Evolutionary conservation across 2,888 invertebrate genomes (phyloP).

Genomic region (Lycia hirtaria): DNA sequence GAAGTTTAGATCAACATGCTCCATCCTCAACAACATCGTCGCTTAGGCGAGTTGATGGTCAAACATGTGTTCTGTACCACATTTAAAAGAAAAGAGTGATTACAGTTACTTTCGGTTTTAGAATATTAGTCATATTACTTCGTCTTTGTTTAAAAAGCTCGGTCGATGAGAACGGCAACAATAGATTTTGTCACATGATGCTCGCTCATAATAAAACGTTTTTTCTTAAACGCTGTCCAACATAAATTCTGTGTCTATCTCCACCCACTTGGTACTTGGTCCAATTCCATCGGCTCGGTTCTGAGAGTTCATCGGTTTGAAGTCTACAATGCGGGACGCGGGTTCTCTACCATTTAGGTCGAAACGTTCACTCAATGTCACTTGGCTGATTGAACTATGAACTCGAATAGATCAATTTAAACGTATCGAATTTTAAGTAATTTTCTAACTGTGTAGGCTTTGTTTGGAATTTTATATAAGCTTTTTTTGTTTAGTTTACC

Average conservation of each 20-base stretch:
- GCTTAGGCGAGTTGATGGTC: too few relatives aligned
- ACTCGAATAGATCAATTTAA: conserved; percentile 13
- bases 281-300: conserved; percentile 31
- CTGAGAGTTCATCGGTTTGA: conserved; percentile 36
- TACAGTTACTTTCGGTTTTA: too few relatives aligned
- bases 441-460: neutral
- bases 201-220: conserved; percentile 10
- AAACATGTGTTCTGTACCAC: too few relatives aligned
- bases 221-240: conserved; percentile 16
- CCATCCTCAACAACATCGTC: too few relatives aligned
- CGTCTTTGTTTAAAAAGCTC: neutral
- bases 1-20: too few relatives aligned
- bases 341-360: conserved; percentile 33
- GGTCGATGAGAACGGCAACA: conserved; percentile 3
- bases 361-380: conserved; percentile 33
- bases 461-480: neutral
- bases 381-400: conserved; percentile 20
- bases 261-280: conserved; percentile 40
- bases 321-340: conserved; percentile 23
- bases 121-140: too few relatives aligned
- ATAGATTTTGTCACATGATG: conserved; percentile 14
- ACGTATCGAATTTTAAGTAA: neutral
- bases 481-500: neutral
- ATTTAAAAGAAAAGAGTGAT: too few relatives aligned
- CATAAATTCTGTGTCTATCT: conserved; percentile 36